A percentile compares a stretch with the other conserved stretches of the same genome.
These are phyloP conservation scores for Drosophila nigricruria DNA, from an alignment of 2,888 invertebrate species.

Conservation along the genomic window DNA sequence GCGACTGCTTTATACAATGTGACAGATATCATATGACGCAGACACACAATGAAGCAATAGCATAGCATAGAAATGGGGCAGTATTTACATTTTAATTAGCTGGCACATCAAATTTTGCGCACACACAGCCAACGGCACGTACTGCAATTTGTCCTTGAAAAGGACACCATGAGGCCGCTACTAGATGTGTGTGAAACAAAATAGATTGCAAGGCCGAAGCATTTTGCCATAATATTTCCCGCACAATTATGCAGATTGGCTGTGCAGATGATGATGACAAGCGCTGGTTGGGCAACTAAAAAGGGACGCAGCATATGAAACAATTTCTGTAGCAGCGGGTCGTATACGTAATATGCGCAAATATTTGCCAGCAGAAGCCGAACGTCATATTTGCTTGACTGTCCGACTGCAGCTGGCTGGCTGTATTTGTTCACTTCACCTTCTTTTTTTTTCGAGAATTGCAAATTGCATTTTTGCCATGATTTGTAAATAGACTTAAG, in stretches of 20 bases:
- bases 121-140: constrained; percentile 20
- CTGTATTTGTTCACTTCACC: constrained; percentile 50
- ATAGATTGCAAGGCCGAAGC: constrained; percentile 52
- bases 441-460: constrained; percentile 36
- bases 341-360: constrained; percentile 62
- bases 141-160: constrained; percentile 65
- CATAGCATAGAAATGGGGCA: constrained; percentile 56
- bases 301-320: constrained; percentile 26
- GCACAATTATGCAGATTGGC: constrained; percentile 78
- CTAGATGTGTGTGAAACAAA: constrained; percentile 31
- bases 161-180: constrained; percentile 39
- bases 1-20: constrained; percentile 39
- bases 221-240: constrained; percentile 53
- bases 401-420: constrained; percentile 39
- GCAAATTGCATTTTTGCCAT: constrained; percentile 73
- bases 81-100: constrained; percentile 76
- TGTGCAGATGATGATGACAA: constrained; percentile 19
- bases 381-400: constrained; percentile 62
- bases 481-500: constrained; percentile 77
- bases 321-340: constrained; percentile 38
- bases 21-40: constrained; percentile 45
- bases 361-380: constrained; percentile 61
- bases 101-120: constrained; percentile 51
- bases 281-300: constrained; percentile 2
- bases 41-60: constrained; percentile 37